Evolutionary conservation across 2,113 vertebrate species (phyloP).

Genomic region (Corydoras maculifer): DNA sequence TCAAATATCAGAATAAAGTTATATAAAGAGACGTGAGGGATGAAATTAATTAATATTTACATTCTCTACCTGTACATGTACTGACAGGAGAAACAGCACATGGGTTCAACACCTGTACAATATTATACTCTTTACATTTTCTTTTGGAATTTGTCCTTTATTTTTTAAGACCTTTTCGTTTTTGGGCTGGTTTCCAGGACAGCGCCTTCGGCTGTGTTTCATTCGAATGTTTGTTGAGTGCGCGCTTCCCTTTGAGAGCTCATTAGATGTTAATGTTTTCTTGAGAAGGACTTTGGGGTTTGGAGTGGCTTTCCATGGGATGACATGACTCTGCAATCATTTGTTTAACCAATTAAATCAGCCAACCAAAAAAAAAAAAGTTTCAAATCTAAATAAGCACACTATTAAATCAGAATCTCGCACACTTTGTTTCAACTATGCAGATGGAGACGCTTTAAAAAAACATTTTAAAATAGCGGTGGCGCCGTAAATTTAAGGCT

Average conservation of each 20-base stretch:
- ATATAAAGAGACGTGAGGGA: conserved; percentile 52
- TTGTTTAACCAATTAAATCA: not conserved
- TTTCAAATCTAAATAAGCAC: no score
- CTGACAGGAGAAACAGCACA: conserved; percentile 64
- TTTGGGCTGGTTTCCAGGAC: conserved; percentile 57
- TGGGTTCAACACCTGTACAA: conserved; percentile 54
- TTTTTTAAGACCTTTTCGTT: conserved; percentile 34
- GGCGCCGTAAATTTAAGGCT: no score
- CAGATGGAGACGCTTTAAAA: no score
- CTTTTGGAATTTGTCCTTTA: conserved; percentile 31
- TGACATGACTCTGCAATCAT: not conserved
- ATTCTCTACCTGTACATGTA: conserved; percentile 68
- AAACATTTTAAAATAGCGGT: no score
- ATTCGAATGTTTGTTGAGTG: conserved; percentile 1
- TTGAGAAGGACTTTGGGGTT: conserved; percentile 38
- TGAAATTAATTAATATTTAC: conserved; percentile 52
- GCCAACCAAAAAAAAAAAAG: no score
- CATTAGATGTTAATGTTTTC: conserved; percentile 16
- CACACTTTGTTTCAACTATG: no score
- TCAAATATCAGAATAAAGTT: conserved; percentile 52
- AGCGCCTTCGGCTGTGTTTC: conserved; percentile 46
- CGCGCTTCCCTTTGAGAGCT: not conserved
- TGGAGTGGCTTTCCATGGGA: not conserved
- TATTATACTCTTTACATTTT: conserved; percentile 49
- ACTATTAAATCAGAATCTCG: no score